Conservation (phyloP, 2,888 invertebrate genomes). For the Cantharis rufa region DNA sequence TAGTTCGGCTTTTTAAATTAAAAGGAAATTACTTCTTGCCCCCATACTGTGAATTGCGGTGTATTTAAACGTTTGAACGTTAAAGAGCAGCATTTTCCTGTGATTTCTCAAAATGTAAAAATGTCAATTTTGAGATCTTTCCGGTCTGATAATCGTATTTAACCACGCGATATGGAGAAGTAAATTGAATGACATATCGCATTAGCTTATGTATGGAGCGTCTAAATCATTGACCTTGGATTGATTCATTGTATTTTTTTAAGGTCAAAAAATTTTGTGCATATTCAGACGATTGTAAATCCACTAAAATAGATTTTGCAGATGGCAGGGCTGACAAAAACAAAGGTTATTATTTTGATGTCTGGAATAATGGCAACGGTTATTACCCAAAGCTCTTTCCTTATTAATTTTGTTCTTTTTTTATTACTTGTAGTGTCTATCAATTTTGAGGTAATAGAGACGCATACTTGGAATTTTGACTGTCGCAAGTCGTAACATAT, state of each 20-base stretch:
- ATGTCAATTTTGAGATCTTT: not conserved
- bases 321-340: slow-evolving; percentile 7
- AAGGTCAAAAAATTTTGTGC: slow-evolving; percentile 2
- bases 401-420: not conserved
- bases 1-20: not conserved
- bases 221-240: not conserved
- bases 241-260: not conserved
- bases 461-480: not conserved
- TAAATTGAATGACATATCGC: not conserved
- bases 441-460: not conserved
- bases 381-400: not conserved
- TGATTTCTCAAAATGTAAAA: not conserved
- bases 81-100: not conserved
- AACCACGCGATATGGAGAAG: not conserved
- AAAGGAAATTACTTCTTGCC: not conserved
- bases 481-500: not conserved
- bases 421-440: not conserved
- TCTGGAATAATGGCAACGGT: not conserved
- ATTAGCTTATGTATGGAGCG: not conserved
- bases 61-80: not conserved
- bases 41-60: not conserved
- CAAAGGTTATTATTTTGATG: not conserved
- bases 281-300: slow-evolving; percentile 26
- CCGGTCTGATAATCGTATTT: not conserved
- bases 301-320: slow-evolving; percentile 17